Conservation (phyloP, 2,113 vertebrate species). For the Pagrus major region DNA sequence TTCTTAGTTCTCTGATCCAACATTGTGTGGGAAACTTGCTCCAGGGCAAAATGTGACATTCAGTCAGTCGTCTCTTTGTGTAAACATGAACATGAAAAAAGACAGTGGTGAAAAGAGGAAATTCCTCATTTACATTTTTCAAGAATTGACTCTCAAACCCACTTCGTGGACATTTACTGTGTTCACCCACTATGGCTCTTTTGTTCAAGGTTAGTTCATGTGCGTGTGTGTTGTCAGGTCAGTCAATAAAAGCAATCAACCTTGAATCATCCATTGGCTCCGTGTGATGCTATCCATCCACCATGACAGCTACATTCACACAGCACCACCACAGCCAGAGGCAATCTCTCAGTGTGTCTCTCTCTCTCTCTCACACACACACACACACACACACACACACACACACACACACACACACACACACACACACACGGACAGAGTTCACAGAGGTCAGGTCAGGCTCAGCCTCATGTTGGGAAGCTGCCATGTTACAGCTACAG, state of each 20-base stretch:
- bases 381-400: not conserved
- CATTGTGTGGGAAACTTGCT: not conserved
- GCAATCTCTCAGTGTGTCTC: constrained; percentile 4
- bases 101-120: not conserved
- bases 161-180: not conserved
- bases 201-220: constrained; percentile 47
- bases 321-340: constrained; percentile 23
- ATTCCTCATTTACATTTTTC: not conserved
- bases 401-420: not conserved
- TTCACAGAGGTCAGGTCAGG: not conserved
- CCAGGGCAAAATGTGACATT: not conserved
- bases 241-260: constrained; percentile 62
- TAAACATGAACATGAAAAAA: not conserved
- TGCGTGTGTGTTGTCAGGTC: constrained; percentile 32
- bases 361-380: too few relatives aligned
- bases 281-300: constrained; percentile 12
- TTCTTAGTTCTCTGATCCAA: not conserved
- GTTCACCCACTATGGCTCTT: not conserved
- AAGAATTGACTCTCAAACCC: not conserved
- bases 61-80: not conserved
- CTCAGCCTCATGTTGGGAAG: constrained; percentile 4
- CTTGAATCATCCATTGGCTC: constrained; percentile 24
- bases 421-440: not conserved
- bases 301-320: constrained; percentile 11
- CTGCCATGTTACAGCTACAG: not conserved